These are phyloP conservation scores for Perccottus glenii DNA, from an alignment of 2,113 vertebrate species.

Conservation along the genomic window DNA sequence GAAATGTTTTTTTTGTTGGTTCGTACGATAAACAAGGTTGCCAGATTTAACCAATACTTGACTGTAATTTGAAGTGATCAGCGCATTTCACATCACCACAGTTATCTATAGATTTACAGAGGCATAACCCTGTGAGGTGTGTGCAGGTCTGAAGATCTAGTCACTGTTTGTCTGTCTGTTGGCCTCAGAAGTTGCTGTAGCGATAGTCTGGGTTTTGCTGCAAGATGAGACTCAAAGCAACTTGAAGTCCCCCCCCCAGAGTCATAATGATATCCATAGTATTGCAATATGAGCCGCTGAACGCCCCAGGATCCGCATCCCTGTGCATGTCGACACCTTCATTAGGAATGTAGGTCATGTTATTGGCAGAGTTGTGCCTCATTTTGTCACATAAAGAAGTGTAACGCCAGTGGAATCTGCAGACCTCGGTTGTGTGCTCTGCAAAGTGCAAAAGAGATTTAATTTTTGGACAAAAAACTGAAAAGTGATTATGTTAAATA, in stretches of 20 bases:
- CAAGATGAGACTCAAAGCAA: conserved; percentile 23
- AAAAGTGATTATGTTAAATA: neutral
- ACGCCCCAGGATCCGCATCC: conserved; percentile 57
- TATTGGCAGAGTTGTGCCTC: conserved; percentile 62
- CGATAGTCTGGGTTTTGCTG: conserved; percentile 26
- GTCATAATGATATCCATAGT: conserved; percentile 61
- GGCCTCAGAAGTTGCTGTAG: conserved; percentile 8
- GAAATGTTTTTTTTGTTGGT: too few species aligned
- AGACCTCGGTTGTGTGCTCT: conserved; percentile 15
- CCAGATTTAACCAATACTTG: too few species aligned
- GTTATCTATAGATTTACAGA: too few species aligned
- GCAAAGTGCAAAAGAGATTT: neutral
- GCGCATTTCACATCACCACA: too few species aligned
- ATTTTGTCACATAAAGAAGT: conserved; percentile 56
- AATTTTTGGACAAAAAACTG: conserved; percentile 1
- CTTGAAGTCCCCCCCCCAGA: conserved; percentile 21
- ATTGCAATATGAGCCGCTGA: conserved; percentile 61
- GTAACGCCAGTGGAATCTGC: conserved; percentile 41
- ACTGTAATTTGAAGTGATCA: too few species aligned
- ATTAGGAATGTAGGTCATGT: conserved; percentile 71
- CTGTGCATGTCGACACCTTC: conserved; percentile 71
- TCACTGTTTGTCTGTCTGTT: neutral
- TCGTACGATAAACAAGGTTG: too few species aligned
- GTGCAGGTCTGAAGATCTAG: neutral
- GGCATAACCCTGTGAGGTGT: neutral